A percentile compares a stretch with the other conserved stretches of the same genome.
These are phyloP conservation scores for Meles meles DNA, from an alignment of 2,113 vertebrate genomes.

Conservation along the genomic window DNA sequence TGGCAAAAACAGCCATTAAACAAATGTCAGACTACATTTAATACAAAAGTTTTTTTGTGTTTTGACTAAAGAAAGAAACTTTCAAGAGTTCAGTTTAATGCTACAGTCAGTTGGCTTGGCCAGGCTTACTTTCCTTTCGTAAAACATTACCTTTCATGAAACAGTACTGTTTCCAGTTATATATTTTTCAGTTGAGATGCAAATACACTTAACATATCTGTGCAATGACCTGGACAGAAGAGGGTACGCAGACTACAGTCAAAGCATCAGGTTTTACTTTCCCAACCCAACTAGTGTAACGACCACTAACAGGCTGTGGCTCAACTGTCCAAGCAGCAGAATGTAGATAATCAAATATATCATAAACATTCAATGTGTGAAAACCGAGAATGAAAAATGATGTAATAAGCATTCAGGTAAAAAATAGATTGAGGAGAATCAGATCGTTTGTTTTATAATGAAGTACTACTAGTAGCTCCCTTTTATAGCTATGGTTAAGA, in stretches of 20 bases:
- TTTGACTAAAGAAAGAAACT: not conserved
- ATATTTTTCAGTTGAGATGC: not conserved
- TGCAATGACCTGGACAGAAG: not conserved
- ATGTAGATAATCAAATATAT: not conserved
- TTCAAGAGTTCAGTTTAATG: not conserved
- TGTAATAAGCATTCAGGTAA: not conserved
- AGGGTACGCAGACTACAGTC: not conserved
- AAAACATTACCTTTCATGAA: not conserved
- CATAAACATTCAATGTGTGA: not conserved
- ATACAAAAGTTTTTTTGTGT: not conserved
- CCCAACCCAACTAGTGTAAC: not conserved
- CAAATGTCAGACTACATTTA: conserved; percentile 2
- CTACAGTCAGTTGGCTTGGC: not conserved
- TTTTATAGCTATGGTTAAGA: not conserved
- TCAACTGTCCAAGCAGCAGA: not conserved
- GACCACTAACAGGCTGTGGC: not conserved
- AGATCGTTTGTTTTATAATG: not conserved
- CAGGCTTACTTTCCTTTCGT: not conserved
- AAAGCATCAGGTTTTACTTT: not conserved
- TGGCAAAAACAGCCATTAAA: conserved; percentile 63
- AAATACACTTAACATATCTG: not conserved
- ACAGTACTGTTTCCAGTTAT: not conserved
- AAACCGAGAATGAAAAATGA: not conserved
- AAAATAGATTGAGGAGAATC: not conserved
- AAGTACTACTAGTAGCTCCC: not conserved